Evolutionary conservation across 2,113 vertebrate species (phyloP), one percentile per base, ranked within the genome.

Genomic region (Bothrops jararaca): DNA sequence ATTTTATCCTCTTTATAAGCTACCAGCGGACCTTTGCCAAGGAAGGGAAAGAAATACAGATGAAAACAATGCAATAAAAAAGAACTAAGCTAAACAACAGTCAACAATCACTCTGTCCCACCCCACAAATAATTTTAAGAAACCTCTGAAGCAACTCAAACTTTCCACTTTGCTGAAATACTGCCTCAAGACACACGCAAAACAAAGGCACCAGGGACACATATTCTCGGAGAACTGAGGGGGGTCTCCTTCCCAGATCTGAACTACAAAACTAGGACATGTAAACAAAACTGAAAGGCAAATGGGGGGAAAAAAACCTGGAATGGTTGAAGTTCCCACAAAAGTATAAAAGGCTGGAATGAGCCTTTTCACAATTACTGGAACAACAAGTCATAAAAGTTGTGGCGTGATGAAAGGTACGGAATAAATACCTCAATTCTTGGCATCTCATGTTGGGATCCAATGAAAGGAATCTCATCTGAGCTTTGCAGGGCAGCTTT

Each of bases 271-370:
- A 95, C 86, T 34, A 93, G 92, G 96, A 93, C 93, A 94, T 90
- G 91, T 94, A 94, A 91, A 96, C 13, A 89, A 85, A 52, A 23
- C n/a, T 86, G 5, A 58, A 29, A 60, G 52, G 34, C n/a, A 90
- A 58, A 42, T 91, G 86, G 89, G 50, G 57, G 48, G 34, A 29
- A 89, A 26, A 0, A 88, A 89, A 24, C 89, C 95, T 93, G 74
- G 91, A 92, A 50, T 90, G 95, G 95, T 88, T 93, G 92, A 95
- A 94, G 86, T 95, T 97, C 96, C 94, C 95, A 95, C 95, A 97
- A 96, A 96, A 96, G 95, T 95, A 96, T 94, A 95, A 95, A 93
- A 96, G 94, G 95, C 95, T 96, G 95, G 95, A 96, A 96, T 91
- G 93, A 96, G 94, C 92, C 96, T 1, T 58, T 87, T 91, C 93